phyloP scores from a whole-genome alignment of 2,888 invertebrate species.

The Gnatocerus cornutus region DNA sequence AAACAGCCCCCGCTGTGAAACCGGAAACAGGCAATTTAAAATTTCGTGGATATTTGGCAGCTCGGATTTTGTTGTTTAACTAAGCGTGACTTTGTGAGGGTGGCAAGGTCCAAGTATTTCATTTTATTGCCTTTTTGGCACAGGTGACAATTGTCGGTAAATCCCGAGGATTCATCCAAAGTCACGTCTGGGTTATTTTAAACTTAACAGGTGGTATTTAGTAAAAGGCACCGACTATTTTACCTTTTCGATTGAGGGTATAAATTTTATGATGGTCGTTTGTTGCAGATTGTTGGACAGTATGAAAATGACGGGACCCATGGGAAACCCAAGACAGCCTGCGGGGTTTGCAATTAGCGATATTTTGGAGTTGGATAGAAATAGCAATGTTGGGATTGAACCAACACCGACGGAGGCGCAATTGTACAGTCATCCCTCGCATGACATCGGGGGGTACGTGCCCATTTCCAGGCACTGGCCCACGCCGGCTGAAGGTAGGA shows the following conservation, averaged over 20 bases:
- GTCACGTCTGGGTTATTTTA: constrained; percentile 69
- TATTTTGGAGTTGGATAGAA: constrained; percentile 90
- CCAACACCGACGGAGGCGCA: constrained; percentile 65
- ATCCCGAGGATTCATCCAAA: constrained; percentile 65
- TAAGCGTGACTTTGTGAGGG: constrained; percentile 50
- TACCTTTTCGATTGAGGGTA: constrained; percentile 13
- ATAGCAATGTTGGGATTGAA: constrained; percentile 70
- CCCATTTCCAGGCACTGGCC: constrained; percentile 65
- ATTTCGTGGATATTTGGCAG: constrained; percentile 36
- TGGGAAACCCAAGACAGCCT: constrained; percentile 75
- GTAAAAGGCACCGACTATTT: constrained; percentile 27
- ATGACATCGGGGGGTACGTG: constrained; percentile 60
- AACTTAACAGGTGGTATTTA: constrained; percentile 51
- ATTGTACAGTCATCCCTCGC: constrained; percentile 57
- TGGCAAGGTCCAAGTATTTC: constrained; percentile 53
- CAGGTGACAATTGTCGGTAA: constrained; percentile 66
- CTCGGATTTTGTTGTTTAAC: constrained; percentile 40
- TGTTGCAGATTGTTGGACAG: constrained; percentile 84
- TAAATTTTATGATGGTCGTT: constrained; percentile 47
- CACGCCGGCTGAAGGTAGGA: constrained; percentile 64
- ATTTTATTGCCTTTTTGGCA: constrained; percentile 51
- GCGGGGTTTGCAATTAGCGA: constrained; percentile 95
- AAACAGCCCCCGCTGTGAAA: constrained; percentile 17
- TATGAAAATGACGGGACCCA: constrained; percentile 82
- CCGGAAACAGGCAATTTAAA: constrained; percentile 43